Base-by-base conservation (phyloP, 2,797 vertebrate genomes). In the Enteromius trimaculatus region DNA sequence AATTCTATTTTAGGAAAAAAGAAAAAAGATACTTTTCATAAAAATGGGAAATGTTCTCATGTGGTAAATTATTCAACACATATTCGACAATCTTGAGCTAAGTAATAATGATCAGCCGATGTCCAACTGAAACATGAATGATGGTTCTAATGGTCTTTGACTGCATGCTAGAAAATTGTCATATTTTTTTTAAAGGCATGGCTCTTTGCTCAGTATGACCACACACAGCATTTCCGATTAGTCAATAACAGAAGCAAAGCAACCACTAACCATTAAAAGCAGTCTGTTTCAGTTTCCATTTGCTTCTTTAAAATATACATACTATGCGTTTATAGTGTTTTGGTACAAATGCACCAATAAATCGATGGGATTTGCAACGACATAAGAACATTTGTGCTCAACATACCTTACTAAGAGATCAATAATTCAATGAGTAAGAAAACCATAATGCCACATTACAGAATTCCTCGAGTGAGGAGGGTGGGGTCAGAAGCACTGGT, bases 401-500 rank as follows among this genome's bases (percentile, higher is more conserved):
- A 7, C 0, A 19, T 16, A 55, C 71, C 60, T 1, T 60, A 16
- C 13, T 6, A 29, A 62, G 16, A 44, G 14, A 44, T 44, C 31
- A 11, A 16, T 23, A 2, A 62, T 60, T 60, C 2, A 17, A 14
- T 26, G 5, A 58, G 0, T 16, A 17, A 39, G 11, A 29, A 77
- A 29, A 39, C 42, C 55, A 26, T 29, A 44, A 62, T 6, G 7
- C 14, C 16, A 39, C 21, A 26, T 13, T 31, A 16, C 13, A 79
- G 39, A 13, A 16, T 68, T 37, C 37, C 64, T 66, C 53, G 64
- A 39, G 39, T 39, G 3, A 26, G 31, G 66, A 64, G 79, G 69
- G 79, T 81, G 79, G 13, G 79, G 79, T 74, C 68, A 62, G 53
- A 1, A 51, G 23, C 60, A 19, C 47, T 76, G 10, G 3, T 39